These are phyloP conservation scores for Paracanthobrama guichenoti DNA, from an alignment of 2,113 vertebrate genomes.

Conservation along the genomic window DNA sequence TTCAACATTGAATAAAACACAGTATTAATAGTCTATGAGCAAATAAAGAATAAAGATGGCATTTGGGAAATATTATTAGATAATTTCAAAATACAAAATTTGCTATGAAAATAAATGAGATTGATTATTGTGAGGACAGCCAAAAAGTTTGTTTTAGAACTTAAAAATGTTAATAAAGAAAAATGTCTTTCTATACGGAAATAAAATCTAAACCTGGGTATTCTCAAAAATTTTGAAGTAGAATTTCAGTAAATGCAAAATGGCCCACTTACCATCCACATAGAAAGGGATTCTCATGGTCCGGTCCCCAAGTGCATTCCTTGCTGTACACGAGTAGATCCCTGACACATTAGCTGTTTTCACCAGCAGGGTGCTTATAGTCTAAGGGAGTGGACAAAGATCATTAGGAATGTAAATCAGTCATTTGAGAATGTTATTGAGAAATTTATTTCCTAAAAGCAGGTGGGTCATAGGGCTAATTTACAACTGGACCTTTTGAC, in stretches of 20 bases:
- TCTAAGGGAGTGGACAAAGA: slow-evolving; percentile 65
- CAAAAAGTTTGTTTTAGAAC: neutral
- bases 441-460: neutral
- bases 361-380: slow-evolving; percentile 76
- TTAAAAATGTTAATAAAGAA: no score
- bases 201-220: neutral
- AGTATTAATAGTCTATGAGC: slow-evolving; percentile 13
- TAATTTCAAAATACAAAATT: neutral
- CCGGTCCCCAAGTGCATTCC: slow-evolving; percentile 69
- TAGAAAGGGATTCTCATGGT: slow-evolving; percentile 75
- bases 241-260: neutral
- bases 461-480: slow-evolving; percentile 44
- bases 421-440: neutral
- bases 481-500: slow-evolving; percentile 47
- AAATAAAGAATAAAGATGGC: neutral
- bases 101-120: neutral
- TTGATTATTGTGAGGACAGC: neutral
- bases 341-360: slow-evolving; percentile 74
- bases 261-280: slow-evolving; percentile 77
- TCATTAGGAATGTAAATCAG: slow-evolving; percentile 35
- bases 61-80: neutral
- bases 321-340: slow-evolving; percentile 76
- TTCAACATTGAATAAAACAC: slow-evolving; percentile 35
- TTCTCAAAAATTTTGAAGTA: neutral
- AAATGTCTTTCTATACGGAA: neutral